These are phyloP conservation scores for Acropternis orthonyx DNA, from an alignment of 2,797 vertebrate genomes.

Conservation along the genomic window DNA sequence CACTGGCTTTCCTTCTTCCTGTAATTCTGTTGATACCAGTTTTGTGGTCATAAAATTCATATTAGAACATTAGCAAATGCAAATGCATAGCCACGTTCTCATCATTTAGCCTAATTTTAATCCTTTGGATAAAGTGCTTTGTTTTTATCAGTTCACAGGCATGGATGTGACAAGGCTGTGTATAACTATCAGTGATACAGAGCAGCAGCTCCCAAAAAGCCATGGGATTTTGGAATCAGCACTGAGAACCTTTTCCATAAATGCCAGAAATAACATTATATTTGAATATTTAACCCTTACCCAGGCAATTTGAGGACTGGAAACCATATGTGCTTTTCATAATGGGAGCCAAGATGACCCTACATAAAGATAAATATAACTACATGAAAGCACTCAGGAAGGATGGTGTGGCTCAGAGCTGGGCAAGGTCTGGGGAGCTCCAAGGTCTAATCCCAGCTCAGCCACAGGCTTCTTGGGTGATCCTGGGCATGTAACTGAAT, in stretches of 20 bases:
- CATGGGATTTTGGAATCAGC: constrained; percentile 52
- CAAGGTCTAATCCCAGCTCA: constrained; percentile 57
- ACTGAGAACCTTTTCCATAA: constrained; percentile 62
- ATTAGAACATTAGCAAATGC: background rate
- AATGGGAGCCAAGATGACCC: constrained; percentile 61
- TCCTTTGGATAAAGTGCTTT: background rate
- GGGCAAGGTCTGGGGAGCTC: constrained; percentile 44
- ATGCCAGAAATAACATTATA: constrained; percentile 69
- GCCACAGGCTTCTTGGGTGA: constrained; percentile 67
- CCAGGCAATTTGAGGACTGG: constrained; percentile 65
- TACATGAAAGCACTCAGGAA: constrained; percentile 57
- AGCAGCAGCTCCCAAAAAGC: constrained; percentile 44
- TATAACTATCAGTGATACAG: constrained; percentile 43
- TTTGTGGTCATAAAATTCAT: background rate
- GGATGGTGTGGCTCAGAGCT: constrained; percentile 63
- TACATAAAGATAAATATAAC: constrained; percentile 69
- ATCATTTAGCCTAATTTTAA: background rate
- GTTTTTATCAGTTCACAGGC: constrained; percentile 17
- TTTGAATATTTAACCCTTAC: constrained; percentile 71
- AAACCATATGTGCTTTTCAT: constrained; percentile 66
- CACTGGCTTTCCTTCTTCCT: background rate
- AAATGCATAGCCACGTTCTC: background rate
- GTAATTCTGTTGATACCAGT: background rate
- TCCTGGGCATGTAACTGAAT: constrained; percentile 61
- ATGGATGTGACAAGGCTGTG: constrained; percentile 20